phyloP scores from a whole-genome alignment of 2,113 vertebrate genomes.

The Elaphurus davidianus region DNA sequence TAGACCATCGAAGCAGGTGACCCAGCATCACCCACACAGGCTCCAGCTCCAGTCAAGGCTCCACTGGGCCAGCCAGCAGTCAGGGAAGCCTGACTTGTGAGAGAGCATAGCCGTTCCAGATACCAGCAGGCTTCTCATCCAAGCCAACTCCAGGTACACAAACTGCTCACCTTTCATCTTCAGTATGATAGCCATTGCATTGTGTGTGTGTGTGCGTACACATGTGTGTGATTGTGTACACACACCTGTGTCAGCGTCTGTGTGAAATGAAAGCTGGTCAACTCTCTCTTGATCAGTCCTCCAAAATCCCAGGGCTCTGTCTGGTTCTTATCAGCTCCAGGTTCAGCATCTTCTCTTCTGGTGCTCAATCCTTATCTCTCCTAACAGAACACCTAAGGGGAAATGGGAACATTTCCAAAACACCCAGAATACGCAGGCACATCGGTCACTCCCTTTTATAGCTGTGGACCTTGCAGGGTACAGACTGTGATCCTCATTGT shows the following conservation, averaged over 20 bases:
- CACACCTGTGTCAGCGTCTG: neutral
- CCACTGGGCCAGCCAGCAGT: too few relatives aligned
- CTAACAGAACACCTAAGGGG: neutral
- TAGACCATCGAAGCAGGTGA: rapidly evolving
- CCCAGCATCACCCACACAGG: rapidly evolving
- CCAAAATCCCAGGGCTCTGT: neutral
- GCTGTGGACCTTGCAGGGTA: too few relatives aligned
- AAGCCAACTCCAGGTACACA: too few relatives aligned
- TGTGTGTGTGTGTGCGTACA: neutral
- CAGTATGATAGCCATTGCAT: rapidly evolving
- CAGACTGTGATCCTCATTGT: rapidly evolving
- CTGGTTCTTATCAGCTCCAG: too few relatives aligned
- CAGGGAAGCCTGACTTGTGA: neutral
- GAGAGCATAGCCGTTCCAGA: neutral
- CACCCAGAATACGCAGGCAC: rapidly evolving
- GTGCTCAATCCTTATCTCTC: neutral
- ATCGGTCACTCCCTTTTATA: rapidly evolving
- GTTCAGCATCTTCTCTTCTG: neutral
- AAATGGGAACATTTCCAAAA: neutral
- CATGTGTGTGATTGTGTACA: rapidly evolving
- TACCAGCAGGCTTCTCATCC: neutral
- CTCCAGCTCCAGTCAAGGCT: rapidly evolving
- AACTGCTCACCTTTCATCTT: too few relatives aligned
- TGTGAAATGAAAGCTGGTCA: neutral
- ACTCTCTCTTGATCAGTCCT: neutral